Conservation (phyloP, 2,797 vertebrate species). For the Triplophysa yarkandensis region DNA sequence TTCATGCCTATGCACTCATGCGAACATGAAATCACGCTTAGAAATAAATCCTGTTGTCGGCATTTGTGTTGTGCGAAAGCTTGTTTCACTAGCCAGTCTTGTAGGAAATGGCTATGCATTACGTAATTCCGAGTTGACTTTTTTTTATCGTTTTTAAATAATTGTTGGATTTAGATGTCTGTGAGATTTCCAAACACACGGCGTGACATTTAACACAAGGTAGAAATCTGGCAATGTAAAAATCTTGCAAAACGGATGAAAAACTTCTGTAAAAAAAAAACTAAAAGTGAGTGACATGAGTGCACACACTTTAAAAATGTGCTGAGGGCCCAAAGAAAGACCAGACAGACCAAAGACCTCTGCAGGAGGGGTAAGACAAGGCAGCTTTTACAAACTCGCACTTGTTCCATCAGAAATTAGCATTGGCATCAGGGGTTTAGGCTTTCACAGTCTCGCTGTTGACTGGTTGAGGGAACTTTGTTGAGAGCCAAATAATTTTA, state of each 20-base stretch:
- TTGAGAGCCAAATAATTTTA: slow-evolving; percentile 22
- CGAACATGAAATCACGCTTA: slow-evolving; percentile 21
- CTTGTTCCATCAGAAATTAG: slow-evolving; percentile 36
- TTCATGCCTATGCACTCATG: slow-evolving; percentile 1
- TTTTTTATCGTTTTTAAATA: neutral
- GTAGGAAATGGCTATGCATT: neutral
- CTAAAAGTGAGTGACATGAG: neutral
- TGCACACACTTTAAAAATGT: neutral
- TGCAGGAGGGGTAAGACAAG: slow-evolving; percentile 21
- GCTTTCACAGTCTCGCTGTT: slow-evolving; percentile 16
- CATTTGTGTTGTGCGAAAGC: neutral
- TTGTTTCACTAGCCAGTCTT: neutral
- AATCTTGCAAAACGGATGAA: neutral
- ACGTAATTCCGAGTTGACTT: neutral
- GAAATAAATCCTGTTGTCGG: slow-evolving; percentile 8
- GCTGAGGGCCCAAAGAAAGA: slow-evolving; percentile 18
- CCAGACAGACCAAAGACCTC: slow-evolving; percentile 28
- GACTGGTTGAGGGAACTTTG: slow-evolving; percentile 12
- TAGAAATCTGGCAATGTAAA: slow-evolving; percentile 3
- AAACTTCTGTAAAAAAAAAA: neutral
- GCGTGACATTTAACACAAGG: neutral
- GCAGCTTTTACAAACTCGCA: slow-evolving; percentile 32
- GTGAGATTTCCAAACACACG: neutral
- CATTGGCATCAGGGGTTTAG: slow-evolving; percentile 2
- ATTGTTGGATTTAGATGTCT: slow-evolving; percentile 13